Percentiles rank a stretch among this genome's conserved stretches.
Conservation (phyloP, 1,140 invertebrate species). For the Propsilocerus akamusi region DNA sequence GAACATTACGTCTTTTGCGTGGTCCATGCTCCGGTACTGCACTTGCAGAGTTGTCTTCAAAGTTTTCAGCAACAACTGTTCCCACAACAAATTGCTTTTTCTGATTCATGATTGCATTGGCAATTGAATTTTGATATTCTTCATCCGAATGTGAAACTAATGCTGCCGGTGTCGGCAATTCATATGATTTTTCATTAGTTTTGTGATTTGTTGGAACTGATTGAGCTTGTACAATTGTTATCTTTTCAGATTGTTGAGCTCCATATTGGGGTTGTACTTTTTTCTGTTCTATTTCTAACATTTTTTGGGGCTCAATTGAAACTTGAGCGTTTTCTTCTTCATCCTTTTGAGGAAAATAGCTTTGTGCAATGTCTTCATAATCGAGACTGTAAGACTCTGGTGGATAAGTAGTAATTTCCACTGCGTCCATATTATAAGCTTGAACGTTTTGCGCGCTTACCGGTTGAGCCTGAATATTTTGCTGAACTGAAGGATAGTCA, state of each 20-base stretch:
- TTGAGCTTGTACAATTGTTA: background rate
- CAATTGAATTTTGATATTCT: background rate
- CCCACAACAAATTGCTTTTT: constrained; percentile 18
- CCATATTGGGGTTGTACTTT: constrained; percentile 1
- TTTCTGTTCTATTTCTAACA: background rate
- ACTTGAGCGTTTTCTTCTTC: background rate
- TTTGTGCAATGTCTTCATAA: background rate
- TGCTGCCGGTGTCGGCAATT: background rate
- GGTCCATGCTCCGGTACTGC: constrained; percentile 25
- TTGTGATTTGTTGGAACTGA: background rate
- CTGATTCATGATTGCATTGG: background rate
- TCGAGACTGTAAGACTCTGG: background rate
- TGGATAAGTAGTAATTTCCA: background rate
- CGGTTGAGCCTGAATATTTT: background rate
- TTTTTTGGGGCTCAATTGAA: background rate
- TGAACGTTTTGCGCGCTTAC: background rate
- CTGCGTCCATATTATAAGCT: background rate
- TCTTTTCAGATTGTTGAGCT: background rate
- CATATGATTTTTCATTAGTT: background rate
- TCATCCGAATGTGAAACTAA: background rate
- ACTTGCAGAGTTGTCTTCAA: constrained; percentile 12
- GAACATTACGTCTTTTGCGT: background rate
- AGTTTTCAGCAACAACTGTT: constrained; percentile 12
- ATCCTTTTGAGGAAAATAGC: background rate
- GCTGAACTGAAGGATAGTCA: too few species aligned